These are phyloP conservation scores for Xiphophorus maculatus DNA, from an alignment of 2,113 vertebrate genomes.

Conservation along the genomic window DNA sequence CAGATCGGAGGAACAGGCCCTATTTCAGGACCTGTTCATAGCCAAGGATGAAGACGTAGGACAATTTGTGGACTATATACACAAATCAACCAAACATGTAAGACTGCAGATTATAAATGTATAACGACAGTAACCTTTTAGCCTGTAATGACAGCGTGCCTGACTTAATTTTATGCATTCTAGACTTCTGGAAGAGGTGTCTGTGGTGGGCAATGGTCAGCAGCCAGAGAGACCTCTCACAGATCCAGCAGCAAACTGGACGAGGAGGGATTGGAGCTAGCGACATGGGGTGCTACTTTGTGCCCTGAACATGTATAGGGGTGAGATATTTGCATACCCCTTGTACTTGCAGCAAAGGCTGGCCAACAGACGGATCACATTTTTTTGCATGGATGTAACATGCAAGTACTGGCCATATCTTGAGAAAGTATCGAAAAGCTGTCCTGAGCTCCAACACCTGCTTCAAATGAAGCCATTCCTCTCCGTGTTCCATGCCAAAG, in stretches of 20 bases:
- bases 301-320: conserved; percentile 3
- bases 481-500: not conserved
- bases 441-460: not conserved
- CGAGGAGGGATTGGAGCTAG: conserved; percentile 3
- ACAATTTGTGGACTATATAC: too few species aligned
- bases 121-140: not conserved
- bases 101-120: too few species aligned
- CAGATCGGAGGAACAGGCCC: conserved; percentile 3
- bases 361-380: too few species aligned
- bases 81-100: too few species aligned
- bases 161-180: not conserved
- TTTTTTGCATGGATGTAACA: not conserved
- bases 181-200: not conserved
- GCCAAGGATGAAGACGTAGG: too few species aligned
- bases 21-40: not conserved
- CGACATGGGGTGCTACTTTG: not conserved
- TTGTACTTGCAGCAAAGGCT: conserved; percentile 4
- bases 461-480: not conserved
- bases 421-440: not conserved
- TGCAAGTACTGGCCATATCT: not conserved
- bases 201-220: not conserved
- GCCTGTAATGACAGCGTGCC: not conserved
- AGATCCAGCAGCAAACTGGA: not conserved
- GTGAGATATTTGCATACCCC: not conserved
- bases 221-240: conserved; percentile 2